A percentile compares a stretch with the other conserved stretches of the same genome.
Conservation (phyloP, 2,797 vertebrate genomes). For the Euthynnus affinis region DNA sequence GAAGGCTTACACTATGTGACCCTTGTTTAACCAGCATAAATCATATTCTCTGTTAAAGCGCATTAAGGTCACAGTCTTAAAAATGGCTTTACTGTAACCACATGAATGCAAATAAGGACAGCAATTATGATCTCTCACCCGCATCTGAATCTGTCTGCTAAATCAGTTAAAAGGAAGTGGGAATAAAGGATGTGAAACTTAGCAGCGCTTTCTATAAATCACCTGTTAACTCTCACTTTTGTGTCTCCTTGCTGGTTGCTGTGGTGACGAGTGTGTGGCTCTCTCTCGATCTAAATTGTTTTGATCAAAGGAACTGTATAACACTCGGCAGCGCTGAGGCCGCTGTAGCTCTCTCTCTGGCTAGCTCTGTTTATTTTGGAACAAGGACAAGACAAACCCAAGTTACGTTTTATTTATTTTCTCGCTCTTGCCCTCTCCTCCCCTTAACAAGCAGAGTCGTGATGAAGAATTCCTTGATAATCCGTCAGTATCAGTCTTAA, state of each 20-base stretch:
- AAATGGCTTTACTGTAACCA: slow-evolving; percentile 45
- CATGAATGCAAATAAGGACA: slow-evolving; percentile 65
- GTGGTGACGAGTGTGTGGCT: slow-evolving; percentile 55
- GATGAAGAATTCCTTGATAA: slow-evolving; percentile 90
- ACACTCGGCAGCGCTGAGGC: slow-evolving; percentile 68
- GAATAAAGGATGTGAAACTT: slow-evolving; percentile 83
- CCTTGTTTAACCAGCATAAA: slow-evolving; percentile 57
- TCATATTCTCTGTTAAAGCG: slow-evolving; percentile 34
- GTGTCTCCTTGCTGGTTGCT: slow-evolving; percentile 68
- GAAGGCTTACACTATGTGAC: slow-evolving; percentile 48
- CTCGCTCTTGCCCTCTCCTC: slow-evolving; percentile 80
- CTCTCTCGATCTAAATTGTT: slow-evolving; percentile 50
- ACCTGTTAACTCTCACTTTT: slow-evolving; percentile 81
- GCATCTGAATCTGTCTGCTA: slow-evolving; percentile 70
- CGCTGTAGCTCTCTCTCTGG: slow-evolving; percentile 61
- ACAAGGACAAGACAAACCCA: slow-evolving; percentile 91
- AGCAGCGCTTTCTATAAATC: slow-evolving; percentile 83
- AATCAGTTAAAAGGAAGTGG: slow-evolving; percentile 79
- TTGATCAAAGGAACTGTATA: slow-evolving; percentile 58
- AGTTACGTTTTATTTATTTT: slow-evolving; percentile 92
- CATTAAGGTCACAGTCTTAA: slow-evolving; percentile 19
- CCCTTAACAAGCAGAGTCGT: slow-evolving; percentile 88
- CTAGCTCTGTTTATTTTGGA: slow-evolving; percentile 94
- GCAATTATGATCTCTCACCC: slow-evolving; percentile 70
- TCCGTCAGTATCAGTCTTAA: slow-evolving; percentile 87